Percentiles rank a stretch among this genome's conserved stretches.
phyloP scores from a whole-genome alignment of 30 jellyfish, hydroid and myxozoan species.

The Pseudorhiza aurosa region DNA sequence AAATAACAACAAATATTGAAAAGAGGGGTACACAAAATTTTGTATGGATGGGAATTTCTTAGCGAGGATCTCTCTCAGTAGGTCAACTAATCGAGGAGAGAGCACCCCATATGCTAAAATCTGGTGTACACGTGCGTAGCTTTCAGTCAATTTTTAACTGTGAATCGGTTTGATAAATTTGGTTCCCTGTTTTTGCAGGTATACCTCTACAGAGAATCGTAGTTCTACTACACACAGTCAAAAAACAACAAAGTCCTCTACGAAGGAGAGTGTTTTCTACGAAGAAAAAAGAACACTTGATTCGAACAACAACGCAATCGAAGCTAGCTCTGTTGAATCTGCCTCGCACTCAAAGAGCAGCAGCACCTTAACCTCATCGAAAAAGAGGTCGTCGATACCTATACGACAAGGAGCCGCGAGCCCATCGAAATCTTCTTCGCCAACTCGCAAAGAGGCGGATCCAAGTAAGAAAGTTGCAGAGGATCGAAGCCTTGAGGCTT shows the following conservation, averaged over 20 bases:
- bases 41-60: too few relatives aligned
- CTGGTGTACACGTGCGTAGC: too few relatives aligned
- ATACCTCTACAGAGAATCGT: conserved; percentile 27
- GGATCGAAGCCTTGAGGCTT: not conserved
- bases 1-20: too few relatives aligned
- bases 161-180: too few relatives aligned
- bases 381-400: conserved; percentile 39
- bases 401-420: conserved; percentile 14
- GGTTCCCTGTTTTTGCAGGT: too few relatives aligned
- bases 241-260: not conserved
- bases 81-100: too few relatives aligned
- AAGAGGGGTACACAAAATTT: too few relatives aligned
- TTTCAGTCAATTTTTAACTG: too few relatives aligned
- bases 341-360: conserved; percentile 23
- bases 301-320: conserved; percentile 17
- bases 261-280: conserved; percentile 4
- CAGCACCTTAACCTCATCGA: not conserved
- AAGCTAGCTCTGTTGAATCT: conserved; percentile 32
- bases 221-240: conserved; percentile 30
- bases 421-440: conserved; percentile 10
- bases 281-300: not conserved
- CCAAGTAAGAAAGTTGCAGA: not conserved
- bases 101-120: too few relatives aligned
- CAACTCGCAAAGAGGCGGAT: not conserved
- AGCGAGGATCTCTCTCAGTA: too few relatives aligned